Conservation (phyloP, 2,888 invertebrate species). For the Andrena bicolor region DNA sequence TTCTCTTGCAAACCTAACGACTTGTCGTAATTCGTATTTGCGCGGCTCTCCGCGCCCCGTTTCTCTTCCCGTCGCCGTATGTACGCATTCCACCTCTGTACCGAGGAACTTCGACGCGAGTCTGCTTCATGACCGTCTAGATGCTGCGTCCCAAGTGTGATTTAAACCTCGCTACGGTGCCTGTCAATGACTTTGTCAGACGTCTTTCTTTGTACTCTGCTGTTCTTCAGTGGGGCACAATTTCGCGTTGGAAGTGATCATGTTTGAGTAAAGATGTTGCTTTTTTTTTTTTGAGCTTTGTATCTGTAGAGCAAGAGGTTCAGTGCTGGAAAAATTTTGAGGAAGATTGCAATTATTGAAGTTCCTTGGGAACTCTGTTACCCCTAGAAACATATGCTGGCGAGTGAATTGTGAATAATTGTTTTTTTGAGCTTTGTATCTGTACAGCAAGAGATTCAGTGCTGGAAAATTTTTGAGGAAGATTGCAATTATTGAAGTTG, state of each 20-base stretch:
- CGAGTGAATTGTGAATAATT: neutral
- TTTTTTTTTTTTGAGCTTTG: neutral
- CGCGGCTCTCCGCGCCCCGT: conserved; percentile 13
- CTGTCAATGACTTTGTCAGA: too few relatives aligned
- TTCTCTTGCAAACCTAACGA: conserved; percentile 34
- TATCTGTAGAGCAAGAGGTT: too few relatives aligned
- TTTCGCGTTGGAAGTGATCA: too few relatives aligned
- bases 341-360: neutral
- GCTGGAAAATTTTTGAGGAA: neutral
- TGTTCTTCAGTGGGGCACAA: too few relatives aligned
- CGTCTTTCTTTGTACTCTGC: too few relatives aligned
- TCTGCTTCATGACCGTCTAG: neutral
- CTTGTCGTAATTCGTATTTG: conserved; percentile 40
- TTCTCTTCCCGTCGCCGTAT: neutral
- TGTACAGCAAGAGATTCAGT: too few relatives aligned
- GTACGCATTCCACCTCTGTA: too few relatives aligned
- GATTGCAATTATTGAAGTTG: neutral
- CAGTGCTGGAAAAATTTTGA: neutral
- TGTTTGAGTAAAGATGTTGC: too few relatives aligned
- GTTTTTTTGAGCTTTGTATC: neutral
- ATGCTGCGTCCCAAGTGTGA: neutral
- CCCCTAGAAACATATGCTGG: neutral
- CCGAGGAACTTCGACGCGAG: neutral
- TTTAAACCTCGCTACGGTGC: too few relatives aligned
- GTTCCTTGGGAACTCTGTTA: neutral